These are phyloP conservation scores for Agrotis clavis DNA, from an alignment of 2,888 invertebrate species.

Conservation along the genomic window DNA sequence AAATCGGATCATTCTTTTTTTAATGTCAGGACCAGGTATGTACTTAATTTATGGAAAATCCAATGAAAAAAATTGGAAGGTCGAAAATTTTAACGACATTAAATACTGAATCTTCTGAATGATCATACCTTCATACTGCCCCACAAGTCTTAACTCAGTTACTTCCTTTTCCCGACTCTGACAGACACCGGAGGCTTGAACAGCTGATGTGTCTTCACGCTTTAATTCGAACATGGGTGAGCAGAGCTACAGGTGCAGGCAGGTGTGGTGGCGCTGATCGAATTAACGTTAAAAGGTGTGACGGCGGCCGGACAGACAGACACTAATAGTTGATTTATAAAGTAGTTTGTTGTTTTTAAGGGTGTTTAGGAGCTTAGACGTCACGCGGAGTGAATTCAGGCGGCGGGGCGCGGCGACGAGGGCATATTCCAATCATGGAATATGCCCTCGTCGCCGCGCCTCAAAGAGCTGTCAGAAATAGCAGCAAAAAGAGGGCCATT, in stretches of 20 bases:
- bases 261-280: constrained; percentile 49
- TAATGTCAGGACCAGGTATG: too few species aligned
- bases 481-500: too few species aligned
- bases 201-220: constrained; percentile 54
- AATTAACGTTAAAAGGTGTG: constrained; percentile 45
- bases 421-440: too few species aligned
- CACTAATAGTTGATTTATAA: constrained; percentile 13
- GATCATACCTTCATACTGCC: background rate
- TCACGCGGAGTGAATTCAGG: too few species aligned
- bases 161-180: constrained; percentile 37
- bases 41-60: too few species aligned
- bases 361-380: background rate
- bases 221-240: constrained; percentile 44
- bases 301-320: constrained; percentile 28
- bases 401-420: too few species aligned
- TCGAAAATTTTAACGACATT: too few species aligned
- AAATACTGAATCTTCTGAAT: too few species aligned
- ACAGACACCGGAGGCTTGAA: constrained; percentile 48
- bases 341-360: constrained; percentile 3
- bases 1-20: too few species aligned
- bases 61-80: too few species aligned
- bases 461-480: too few species aligned
- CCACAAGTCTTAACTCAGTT: constrained; percentile 42
- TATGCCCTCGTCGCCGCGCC: too few species aligned
- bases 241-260: constrained; percentile 38